Percentiles rank a stretch among this genome's conserved stretches.
Conservation (phyloP, 2,113 vertebrate species). For the Megaceryle torquata region DNA sequence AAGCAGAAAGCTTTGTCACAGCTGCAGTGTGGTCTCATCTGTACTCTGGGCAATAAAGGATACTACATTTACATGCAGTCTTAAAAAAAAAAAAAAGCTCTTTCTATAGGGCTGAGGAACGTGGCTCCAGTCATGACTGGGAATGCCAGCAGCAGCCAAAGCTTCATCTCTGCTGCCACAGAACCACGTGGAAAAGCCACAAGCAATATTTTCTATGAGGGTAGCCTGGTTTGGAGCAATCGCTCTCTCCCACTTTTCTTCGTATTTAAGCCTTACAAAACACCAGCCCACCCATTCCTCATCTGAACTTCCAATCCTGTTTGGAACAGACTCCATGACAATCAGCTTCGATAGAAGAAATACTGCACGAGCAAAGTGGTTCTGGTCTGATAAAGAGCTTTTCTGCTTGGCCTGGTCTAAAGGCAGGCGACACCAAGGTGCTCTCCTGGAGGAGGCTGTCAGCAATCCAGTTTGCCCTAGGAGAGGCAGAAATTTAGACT, state of each 20-base stretch:
- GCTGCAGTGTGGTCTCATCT: background rate
- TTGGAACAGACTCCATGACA: background rate
- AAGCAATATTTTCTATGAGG: background rate
- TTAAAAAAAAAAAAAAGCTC: background rate
- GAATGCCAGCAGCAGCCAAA: background rate
- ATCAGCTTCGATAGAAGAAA: background rate
- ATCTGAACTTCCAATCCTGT: background rate
- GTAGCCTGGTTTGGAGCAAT: background rate
- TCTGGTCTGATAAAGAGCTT: fast-evolving
- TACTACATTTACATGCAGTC: background rate
- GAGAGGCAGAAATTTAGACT: background rate
- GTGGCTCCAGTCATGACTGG: fast-evolving
- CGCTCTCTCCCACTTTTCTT: background rate
- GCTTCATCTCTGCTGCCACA: background rate
- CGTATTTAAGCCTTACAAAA: background rate
- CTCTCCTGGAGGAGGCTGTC: background rate
- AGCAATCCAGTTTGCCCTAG: background rate
- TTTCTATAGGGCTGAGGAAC: background rate
- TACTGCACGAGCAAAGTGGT: fast-evolving
- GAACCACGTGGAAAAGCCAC: fast-evolving
- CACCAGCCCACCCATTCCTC: background rate
- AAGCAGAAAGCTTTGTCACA: background rate
- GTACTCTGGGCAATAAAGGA: background rate
- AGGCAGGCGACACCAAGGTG: background rate
- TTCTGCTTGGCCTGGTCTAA: background rate